These are phyloP conservation scores for Mastigias papua DNA, from an alignment of 30 jellyfish, hydroid and myxozoan genomes.

Conservation along the genomic window DNA sequence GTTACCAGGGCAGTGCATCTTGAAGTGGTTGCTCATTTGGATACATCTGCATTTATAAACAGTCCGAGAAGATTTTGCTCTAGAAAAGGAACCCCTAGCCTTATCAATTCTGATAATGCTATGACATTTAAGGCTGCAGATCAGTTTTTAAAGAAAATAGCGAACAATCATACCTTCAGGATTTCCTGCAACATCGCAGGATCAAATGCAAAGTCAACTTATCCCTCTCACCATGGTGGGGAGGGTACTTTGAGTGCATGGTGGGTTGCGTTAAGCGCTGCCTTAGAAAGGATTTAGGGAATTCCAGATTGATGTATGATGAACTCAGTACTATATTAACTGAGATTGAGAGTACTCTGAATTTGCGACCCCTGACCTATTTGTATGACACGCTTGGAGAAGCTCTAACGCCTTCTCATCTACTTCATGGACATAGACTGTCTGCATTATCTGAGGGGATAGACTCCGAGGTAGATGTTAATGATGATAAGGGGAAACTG, in stretches of 20 bases:
- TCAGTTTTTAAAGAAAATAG: slow-evolving; percentile 31
- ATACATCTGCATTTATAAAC: slow-evolving; percentile 37
- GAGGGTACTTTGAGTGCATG: slow-evolving; percentile 60
- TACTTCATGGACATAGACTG: slow-evolving; percentile 33
- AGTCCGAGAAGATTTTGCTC: slow-evolving; percentile 70
- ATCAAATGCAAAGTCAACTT: slow-evolving; percentile 46
- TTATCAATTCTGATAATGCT: slow-evolving; percentile 66
- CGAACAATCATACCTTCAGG: slow-evolving; percentile 43
- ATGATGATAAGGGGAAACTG: slow-evolving; percentile 4
- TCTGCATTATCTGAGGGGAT: slow-evolving; percentile 30
- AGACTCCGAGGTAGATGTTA: background rate
- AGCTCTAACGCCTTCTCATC: slow-evolving; percentile 50
- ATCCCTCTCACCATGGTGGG: slow-evolving; percentile 73
- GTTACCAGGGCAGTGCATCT: slow-evolving; percentile 58
- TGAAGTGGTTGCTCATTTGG: slow-evolving; percentile 54
- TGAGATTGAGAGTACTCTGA: slow-evolving; percentile 53
- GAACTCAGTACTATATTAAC: slow-evolving; percentile 34
- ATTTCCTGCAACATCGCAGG: slow-evolving; percentile 12
- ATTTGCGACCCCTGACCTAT: slow-evolving; percentile 32
- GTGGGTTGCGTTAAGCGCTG: slow-evolving; percentile 51
- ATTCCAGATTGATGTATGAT: slow-evolving; percentile 43
- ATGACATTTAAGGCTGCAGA: slow-evolving; percentile 69
- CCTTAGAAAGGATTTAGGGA: slow-evolving; percentile 38
- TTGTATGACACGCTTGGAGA: slow-evolving; percentile 41
- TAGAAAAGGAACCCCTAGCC: slow-evolving; percentile 76